Conservation (phyloP, 2,113 vertebrate genomes). For the Myocastor coypus region DNA sequence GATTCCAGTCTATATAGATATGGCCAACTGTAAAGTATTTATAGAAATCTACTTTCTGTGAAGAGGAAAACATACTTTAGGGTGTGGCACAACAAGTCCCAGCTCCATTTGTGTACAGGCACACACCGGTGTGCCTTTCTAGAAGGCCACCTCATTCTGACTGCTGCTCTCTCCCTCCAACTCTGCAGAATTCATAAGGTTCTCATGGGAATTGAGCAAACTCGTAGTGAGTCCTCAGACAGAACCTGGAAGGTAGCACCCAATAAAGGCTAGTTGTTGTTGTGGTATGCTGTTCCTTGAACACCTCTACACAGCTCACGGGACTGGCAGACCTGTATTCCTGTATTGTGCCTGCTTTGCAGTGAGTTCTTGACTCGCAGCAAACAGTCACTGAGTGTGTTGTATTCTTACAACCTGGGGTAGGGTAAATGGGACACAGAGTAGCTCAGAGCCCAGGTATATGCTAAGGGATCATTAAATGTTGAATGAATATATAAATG, state of each 20-base stretch:
- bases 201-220: constrained; percentile 13
- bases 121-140: not conserved
- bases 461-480: not conserved
- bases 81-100: not conserved
- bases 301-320: accelerated
- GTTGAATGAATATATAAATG: not conserved
- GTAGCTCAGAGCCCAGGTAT: not conserved
- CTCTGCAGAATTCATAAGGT: not conserved
- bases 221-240: not conserved
- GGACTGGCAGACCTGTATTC: not conserved
- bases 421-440: not conserved
- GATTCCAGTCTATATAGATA: not conserved
- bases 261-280: not conserved
- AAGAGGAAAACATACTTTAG: constrained; percentile 5
- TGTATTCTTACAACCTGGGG: not conserved
- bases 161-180: not conserved
- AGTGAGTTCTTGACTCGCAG: not conserved
- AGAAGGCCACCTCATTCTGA: not conserved
- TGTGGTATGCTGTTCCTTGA: not conserved
- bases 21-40: not conserved
- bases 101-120: accelerated
- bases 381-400: not conserved
- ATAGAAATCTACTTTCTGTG: not conserved
- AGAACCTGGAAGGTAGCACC: not conserved
- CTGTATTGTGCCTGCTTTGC: too few relatives aligned